Evolutionary conservation across 2,113 vertebrate species (phyloP), one percentile per base, ranked within the genome.

Genomic region (Irena cyanogastra): DNA sequence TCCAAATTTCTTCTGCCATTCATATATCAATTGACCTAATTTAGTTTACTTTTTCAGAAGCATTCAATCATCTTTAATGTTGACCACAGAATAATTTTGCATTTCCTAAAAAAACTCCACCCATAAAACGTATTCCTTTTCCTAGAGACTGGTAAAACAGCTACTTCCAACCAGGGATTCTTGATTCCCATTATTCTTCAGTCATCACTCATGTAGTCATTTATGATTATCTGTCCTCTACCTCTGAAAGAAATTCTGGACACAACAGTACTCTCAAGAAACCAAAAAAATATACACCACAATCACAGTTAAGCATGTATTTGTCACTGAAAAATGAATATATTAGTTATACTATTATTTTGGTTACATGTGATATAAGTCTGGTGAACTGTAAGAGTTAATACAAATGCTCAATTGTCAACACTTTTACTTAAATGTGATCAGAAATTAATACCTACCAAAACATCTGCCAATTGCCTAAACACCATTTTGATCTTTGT

Each of bases 91-190:
- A 83, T 78, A 83, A 86, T 69, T 86, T 44, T 70, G 59, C 19
- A 4, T 75, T 95, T 79, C 61, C 39, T 79, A 57, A 83, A 87
- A 72, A 28, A 37, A 30, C 3, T n/a, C 22, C 75, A 63, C 75
- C 47, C 17, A 98, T 98, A 59, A 64, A 65, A 65, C 8, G 5
- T 66, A 82, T 82, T 90, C 45, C 45, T 90, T 82, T 93, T 71
- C 68, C 70, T 56, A 65, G 30, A 82, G 64, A 82, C 45, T 87
- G 77, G 80, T 50, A 91, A 69, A 88, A 59, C 31, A 88, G 61
- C n/a, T 79, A 75, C 39, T 91, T 91, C 74, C 39, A 53, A 78
- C 28, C 47, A 56, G 71, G 28, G 52, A 90, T 90, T 71, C 64
- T 72, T 66, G 70, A 93, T 77, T 90, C 53, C 42, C 61, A 47